Percentiles rank a stretch among this genome's conserved stretches.
Conservation (phyloP, 2,113 vertebrate species). For the Phyllostomus hastatus region DNA sequence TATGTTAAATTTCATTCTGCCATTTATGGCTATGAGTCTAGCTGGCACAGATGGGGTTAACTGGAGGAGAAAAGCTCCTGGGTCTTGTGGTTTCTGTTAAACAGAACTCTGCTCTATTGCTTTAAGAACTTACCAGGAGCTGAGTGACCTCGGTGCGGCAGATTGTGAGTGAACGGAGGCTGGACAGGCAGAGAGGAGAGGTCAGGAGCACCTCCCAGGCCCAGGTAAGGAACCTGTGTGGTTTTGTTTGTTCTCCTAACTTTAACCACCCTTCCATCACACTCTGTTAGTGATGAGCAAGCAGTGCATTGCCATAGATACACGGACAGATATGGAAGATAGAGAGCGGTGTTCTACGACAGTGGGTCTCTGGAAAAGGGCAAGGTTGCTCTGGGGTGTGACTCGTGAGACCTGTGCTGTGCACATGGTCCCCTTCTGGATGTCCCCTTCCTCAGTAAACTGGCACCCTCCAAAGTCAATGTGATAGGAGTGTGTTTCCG, state of each 20-base stretch:
- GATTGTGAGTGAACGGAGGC: not conserved
- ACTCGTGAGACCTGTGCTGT: too few species aligned
- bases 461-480: not conserved
- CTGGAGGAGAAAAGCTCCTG: not conserved
- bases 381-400: fast-evolving
- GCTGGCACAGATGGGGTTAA: too few species aligned
- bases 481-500: too few species aligned
- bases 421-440: not conserved
- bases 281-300: not conserved
- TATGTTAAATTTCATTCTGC: not conserved
- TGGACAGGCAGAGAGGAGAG: not conserved
- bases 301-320: not conserved
- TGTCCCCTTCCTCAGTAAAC: not conserved
- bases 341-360: not conserved
- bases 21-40: not conserved
- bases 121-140: not conserved
- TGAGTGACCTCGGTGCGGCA: not conserved
- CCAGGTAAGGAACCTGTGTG: too few species aligned
- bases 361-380: not conserved
- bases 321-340: not conserved
- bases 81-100: not conserved
- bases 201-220: not conserved
- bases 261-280: not conserved
- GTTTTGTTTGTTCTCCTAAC: not conserved
- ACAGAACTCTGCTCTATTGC: not conserved